A percentile compares a stretch with the other conserved stretches of the same genome.
Evolutionary conservation across 2,888 invertebrate genomes (phyloP).

Genomic region (Melinaea marsaeus): DNA sequence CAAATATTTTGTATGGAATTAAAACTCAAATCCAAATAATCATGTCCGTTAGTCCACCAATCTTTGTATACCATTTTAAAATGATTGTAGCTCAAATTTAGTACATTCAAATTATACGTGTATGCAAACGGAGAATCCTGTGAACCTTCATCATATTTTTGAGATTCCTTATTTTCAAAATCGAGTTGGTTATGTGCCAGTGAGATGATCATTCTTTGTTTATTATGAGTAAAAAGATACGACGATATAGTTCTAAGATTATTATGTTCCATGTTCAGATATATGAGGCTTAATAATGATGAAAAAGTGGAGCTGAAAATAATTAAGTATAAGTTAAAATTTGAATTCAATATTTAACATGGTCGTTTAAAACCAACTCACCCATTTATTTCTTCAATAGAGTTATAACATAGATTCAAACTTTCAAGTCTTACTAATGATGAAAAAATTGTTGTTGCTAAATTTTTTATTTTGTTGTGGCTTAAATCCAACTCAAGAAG

Average conservation of each 20-base stretch:
- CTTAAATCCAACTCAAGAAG: constrained; percentile 81
- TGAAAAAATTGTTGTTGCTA: constrained; percentile 79
- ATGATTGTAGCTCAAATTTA: constrained; percentile 81
- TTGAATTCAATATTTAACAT: too few species aligned
- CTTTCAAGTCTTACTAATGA: constrained; percentile 74
- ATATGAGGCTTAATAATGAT: constrained; percentile 69
- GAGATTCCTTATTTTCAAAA: constrained; percentile 53
- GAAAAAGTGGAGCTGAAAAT: constrained; percentile 74
- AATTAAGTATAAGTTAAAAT: too few species aligned
- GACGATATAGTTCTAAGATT: constrained; percentile 59
- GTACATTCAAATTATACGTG: constrained; percentile 71
- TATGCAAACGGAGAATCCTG: constrained; percentile 77
- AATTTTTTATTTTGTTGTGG: constrained; percentile 78
- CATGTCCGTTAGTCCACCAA: constrained; percentile 81
- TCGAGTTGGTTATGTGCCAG: constrained; percentile 61
- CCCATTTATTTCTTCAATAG: constrained; percentile 76
- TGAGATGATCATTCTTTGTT: constrained; percentile 66
- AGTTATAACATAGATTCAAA: constrained; percentile 82
- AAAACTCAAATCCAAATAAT: constrained; percentile 81
- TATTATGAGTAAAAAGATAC: constrained; percentile 65
- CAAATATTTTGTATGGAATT: constrained; percentile 78
- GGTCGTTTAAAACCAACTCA: constrained; percentile 51
- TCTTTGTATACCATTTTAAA: constrained; percentile 79
- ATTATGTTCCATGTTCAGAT: constrained; percentile 67
- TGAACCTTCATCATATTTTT: constrained; percentile 49